Base-by-base conservation (phyloP, 2,797 vertebrate species). In the Peromyscus nudipes region DNA sequence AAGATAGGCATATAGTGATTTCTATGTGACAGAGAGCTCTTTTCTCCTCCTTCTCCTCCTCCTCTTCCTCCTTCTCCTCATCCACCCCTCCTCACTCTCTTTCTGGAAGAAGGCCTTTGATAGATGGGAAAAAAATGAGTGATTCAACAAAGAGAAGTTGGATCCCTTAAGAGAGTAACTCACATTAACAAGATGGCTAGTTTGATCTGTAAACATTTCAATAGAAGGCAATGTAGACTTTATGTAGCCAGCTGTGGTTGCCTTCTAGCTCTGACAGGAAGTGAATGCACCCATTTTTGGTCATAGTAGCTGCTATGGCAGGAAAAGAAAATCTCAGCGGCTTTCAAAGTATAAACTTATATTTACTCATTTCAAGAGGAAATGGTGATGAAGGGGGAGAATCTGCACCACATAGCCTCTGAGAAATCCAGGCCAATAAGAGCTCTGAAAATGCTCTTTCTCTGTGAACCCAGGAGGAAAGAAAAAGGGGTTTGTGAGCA, bases 351-450 rank as follows among this genome's bases (percentile, higher is more conserved):
- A 73, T 40, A 86, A 85, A 87, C 17, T 55, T 89, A 52, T 11
- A 83, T 92, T 94, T 90, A 67, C 52, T 93, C 65, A 82, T 90
- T 96, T 71, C 91, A 94, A 93, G 60, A 85, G 76, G 19, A 93
- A 95, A 65, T 77, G 71, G 57, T 89, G 27, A 64, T 89, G 8
- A 19, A 11, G n/a, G 43, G 83, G 21, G 7, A 87, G 52, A 43
- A 57, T 94, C 71, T 96, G 49, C 0, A 34, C 34, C 9, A 62
- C 12, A 23, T 3, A 83, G 52, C 81, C 65, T 85, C 34, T 77
- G 96, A 96, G 69, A 73, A 95, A 94, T 91, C 65, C 60, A 91
- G 77, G 60, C 81, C 82, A 83, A 62, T 31, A 40, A 62, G 71
- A 37, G 16, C 27, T 85, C 7, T 91, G 9, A 25, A 52, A 88